Evolutionary conservation across 2,113 vertebrate genomes (phyloP), one percentile per base, ranked within the genome.

Genomic region (Columba livia): DNA sequence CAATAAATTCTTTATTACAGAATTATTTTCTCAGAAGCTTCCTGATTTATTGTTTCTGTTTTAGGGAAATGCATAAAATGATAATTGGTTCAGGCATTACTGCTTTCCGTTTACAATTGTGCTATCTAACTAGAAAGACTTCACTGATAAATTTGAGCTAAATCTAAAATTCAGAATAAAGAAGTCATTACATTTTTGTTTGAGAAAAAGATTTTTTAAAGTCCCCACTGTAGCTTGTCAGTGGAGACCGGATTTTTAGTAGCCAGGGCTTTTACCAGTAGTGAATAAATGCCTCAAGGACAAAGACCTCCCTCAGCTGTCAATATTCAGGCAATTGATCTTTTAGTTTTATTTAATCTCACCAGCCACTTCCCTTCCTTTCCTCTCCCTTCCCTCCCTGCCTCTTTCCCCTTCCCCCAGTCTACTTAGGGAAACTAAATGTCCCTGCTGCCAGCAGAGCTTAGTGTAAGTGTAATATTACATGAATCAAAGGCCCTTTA

Each of bases 401-500:
- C 58, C 75, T 79, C 79, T 86, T 86, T 83, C 47, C 65, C 91
- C 74, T 81, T 81, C 79, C 80, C 79, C 62, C 79, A 86, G 69
- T 67, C 86, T 96, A 64, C 95, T 98, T 95, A 96, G 79, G 93
- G 79, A 98, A 98, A 94, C 95, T 91, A 94, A 97, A 96, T 90
- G 88, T 96, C 89, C 93, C 96, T 84, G 90, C 97, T 97, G 96
- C 96, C 95, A 96, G 91, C 91, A 97, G 90, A 95, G 94, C 96
- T 97, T 97, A 96, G 91, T 75, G 79, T 95, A 97, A 97, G 96
- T 96, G 89, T 97, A 98, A 98, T 97, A 96, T 98, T 97, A 98
- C 97, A 97, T 85, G 95, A 98, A 98, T 98, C 97, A 98, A 98
- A 97, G 96, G 73, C 89, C 94, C 93, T 97, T 97, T 93, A 96